Percentiles rank a stretch among this genome's conserved stretches.
Evolutionary conservation across 2,797 vertebrate genomes (phyloP).

Genomic region (Melopsittacus undulatus): DNA sequence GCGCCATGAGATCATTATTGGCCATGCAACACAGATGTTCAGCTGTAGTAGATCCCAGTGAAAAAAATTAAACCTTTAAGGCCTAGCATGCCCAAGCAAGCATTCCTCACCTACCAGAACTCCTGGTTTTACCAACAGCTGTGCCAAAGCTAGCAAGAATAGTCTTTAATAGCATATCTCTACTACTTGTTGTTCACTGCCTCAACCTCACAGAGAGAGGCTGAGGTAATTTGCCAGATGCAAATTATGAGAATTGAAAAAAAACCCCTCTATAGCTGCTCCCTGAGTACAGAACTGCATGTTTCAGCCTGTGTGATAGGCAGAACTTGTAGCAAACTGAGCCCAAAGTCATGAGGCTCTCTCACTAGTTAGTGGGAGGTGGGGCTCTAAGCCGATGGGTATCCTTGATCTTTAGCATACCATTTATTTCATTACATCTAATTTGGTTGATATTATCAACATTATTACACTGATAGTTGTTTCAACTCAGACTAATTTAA

Average conservation of each 20-base stretch:
- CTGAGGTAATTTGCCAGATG: neutral
- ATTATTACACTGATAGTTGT: slow-evolving; percentile 85
- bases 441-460: slow-evolving; percentile 83
- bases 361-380: neutral
- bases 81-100: neutral
- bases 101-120: neutral
- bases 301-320: neutral
- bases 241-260: neutral
- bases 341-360: slow-evolving; percentile 57
- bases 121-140: neutral
- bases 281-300: neutral
- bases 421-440: slow-evolving; percentile 81
- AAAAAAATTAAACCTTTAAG: neutral
- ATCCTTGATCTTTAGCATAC: slow-evolving; percentile 71
- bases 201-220: neutral
- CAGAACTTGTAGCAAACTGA: slow-evolving; percentile 26
- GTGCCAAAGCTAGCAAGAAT: neutral
- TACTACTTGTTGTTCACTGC: neutral
- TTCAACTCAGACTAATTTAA: slow-evolving; percentile 85
- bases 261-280: neutral
- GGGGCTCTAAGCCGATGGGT: slow-evolving; percentile 17
- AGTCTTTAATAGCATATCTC: neutral
- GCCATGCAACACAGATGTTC: neutral
- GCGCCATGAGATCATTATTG: neutral
- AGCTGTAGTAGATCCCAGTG: neutral